These are phyloP conservation scores for Nansenia antarctica DNA, from an alignment of 2,113 vertebrate species.

Conservation along the genomic window DNA sequence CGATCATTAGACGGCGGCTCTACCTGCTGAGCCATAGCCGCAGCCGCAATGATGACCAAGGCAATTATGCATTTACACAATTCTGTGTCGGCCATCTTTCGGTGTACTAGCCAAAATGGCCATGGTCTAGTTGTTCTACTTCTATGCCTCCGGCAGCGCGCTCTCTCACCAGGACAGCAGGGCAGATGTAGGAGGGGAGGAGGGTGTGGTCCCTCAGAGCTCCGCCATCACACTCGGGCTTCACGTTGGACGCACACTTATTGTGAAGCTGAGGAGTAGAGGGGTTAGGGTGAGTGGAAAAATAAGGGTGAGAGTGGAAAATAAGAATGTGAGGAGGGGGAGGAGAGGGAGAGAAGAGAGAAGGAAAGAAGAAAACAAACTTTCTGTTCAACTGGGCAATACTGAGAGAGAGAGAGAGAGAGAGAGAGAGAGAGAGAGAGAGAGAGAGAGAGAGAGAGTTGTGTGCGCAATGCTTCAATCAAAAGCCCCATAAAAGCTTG, in stretches of 20 bases:
- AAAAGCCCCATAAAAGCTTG: not conserved
- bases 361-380: not conserved
- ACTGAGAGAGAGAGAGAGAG: too few relatives aligned
- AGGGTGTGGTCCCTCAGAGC: constrained; percentile 92
- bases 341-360: not conserved
- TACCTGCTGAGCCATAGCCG: too few relatives aligned
- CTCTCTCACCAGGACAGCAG: constrained; percentile 92
- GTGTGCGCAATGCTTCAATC: not conserved
- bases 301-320: constrained; percentile 7
- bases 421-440: not conserved
- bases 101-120: too few relatives aligned
- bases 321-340: not conserved
- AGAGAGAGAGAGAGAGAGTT: not conserved
- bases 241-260: constrained; percentile 93
- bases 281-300: constrained; percentile 15
- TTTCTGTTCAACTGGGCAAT: too few relatives aligned
- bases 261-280: constrained; percentile 86
- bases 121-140: too few relatives aligned
- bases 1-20: too few relatives aligned
- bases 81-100: too few relatives aligned
- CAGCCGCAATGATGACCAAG: too few relatives aligned
- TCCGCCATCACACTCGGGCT: constrained; percentile 94
- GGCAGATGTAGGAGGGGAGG: constrained; percentile 93
- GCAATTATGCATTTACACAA: too few relatives aligned
- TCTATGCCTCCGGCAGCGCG: too few relatives aligned